Conservation (phyloP, 2,113 vertebrate genomes). For the Etia nguti region DNA sequence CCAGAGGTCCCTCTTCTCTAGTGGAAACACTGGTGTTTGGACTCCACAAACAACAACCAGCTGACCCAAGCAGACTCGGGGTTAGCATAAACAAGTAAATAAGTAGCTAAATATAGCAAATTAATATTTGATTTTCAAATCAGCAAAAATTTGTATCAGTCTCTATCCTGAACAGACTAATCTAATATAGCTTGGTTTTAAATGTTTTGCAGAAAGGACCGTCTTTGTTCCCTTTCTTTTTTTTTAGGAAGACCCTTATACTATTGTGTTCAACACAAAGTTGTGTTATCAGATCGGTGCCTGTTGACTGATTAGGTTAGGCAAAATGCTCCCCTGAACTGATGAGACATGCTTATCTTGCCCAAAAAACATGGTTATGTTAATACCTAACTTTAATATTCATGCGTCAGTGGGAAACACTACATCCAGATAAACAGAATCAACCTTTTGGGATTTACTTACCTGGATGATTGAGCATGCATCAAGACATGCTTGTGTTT, state of each 20-base stretch:
- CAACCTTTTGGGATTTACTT: background rate
- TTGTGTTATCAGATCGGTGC: constrained; percentile 8
- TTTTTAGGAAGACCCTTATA: background rate
- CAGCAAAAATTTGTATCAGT: background rate
- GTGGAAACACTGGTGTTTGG: background rate
- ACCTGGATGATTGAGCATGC: background rate
- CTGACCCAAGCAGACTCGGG: background rate
- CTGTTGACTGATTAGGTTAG: background rate
- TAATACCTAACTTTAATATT: background rate
- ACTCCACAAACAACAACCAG: background rate
- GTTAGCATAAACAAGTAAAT: background rate
- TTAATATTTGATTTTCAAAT: background rate
- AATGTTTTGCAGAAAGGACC: background rate
- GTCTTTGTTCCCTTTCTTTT: background rate
- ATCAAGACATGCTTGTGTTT: background rate
- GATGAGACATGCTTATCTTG: background rate
- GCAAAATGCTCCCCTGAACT: background rate
- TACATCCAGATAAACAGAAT: background rate
- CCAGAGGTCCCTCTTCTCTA: background rate
- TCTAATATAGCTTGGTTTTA: background rate
- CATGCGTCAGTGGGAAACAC: background rate
- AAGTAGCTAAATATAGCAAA: background rate
- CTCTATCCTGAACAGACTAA: background rate
- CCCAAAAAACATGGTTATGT: background rate
- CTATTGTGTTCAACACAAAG: background rate